Base-by-base conservation (phyloP, 1,140 invertebrate species). In the Vanessa tameamea region DNA sequence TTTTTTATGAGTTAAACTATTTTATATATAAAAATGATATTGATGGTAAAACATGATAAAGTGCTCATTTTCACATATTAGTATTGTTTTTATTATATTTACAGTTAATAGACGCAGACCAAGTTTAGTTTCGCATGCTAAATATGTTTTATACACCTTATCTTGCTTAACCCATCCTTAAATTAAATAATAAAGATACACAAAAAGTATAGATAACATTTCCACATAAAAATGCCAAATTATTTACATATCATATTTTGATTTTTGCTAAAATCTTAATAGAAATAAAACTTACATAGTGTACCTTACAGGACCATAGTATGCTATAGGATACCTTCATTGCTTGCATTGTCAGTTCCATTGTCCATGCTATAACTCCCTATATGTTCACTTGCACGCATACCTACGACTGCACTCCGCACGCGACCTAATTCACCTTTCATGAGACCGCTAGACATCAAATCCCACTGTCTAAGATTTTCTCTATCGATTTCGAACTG, bases 401-500 rank as follows among this genome's bases (percentile, higher is more conserved):
- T 87, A 87, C 85, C 90, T 78, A 76, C 87, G 80, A 93, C 92
- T 81, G 86, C 78, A 84, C 92, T 88, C 81, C 89, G 85, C 86
- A 93, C 89, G 86, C 86, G 84, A 85, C 89, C 92, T 82, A 78
- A 72, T 72, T 84, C 87, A 69, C 89, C 91, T 84, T 94, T 94
- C 93, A 94, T 93, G 67, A 94, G 85, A 77, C 93, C 96, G 93
- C 96, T 97, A 57, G 96, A 97, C 95, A 97, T 94, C 74, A 97
- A 94, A 92, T 97, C 97, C 97, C 97, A 97, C 84, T 97, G 97
- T 47, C 97, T 94, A 77, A 97, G 94, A 78, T 96, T 97, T 92
- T 97, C 97, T 80, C 96, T 95, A 93, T 97, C 97, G 78, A 97
- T 95, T 86, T 96, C 96, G 93, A 93, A 93, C 61, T 84, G 85